Percentiles rank a stretch among this genome's conserved stretches.
Conservation (phyloP, 2,888 invertebrate species). For the Creontiades dilutus region DNA sequence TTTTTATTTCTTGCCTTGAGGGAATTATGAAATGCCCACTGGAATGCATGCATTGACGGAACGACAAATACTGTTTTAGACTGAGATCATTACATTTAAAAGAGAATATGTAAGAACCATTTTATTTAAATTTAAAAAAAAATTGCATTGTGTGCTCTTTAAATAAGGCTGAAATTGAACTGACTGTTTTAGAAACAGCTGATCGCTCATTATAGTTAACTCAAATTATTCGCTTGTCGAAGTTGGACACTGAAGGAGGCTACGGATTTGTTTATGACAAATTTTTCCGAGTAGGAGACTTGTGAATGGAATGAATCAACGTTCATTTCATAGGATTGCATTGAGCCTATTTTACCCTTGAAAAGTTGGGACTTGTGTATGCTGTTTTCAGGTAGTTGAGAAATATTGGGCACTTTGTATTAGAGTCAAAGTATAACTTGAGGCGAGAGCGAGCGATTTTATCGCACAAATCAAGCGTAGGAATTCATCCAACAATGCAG, state of each 20-base stretch:
- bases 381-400: conserved; percentile 7
- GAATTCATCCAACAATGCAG: conserved; percentile 16
- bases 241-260: not conserved
- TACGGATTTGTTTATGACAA: not conserved
- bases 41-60: conserved; percentile 60
- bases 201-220: conserved; percentile 45
- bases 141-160: conserved; percentile 64
- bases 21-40: not conserved
- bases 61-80: conserved; percentile 50
- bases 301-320: not conserved
- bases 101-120: conserved; percentile 12
- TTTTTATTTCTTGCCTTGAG: no score
- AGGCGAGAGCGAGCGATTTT: not conserved
- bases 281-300: not conserved
- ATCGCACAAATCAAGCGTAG: conserved; percentile 25
- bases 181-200: conserved; percentile 49
- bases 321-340: not conserved
- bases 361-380: not conserved
- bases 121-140: conserved; percentile 17
- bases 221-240: not conserved
- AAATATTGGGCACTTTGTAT: no score
- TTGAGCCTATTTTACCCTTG: not conserved
- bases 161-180: conserved; percentile 59
- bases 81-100: conserved; percentile 40
- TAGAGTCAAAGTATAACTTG: no score